Conservation (phyloP, 2,888 invertebrate genomes). For the Drosophila nr. perissopoda region DNA sequence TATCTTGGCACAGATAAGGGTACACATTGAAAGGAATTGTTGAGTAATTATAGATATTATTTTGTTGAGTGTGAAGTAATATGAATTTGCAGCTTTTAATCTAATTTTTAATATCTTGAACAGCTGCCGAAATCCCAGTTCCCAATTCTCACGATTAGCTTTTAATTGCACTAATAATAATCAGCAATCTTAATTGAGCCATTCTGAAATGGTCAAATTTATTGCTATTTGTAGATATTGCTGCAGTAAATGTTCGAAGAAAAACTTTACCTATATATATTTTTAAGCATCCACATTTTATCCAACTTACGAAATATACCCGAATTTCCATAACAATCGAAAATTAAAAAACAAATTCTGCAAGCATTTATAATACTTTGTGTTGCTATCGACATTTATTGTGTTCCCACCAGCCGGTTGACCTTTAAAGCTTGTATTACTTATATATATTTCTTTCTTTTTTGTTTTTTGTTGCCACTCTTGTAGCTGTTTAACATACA, state of each 20-base stretch:
- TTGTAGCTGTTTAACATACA: constrained; percentile 49
- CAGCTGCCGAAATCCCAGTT: background rate
- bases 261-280: background rate
- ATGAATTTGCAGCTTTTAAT: background rate
- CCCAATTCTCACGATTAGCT: background rate
- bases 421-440: constrained; percentile 78
- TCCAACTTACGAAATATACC: background rate
- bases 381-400: constrained; percentile 19
- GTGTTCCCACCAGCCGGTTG: constrained; percentile 54
- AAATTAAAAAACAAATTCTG: constrained; percentile 2
- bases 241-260: no score
- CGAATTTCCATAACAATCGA: background rate
- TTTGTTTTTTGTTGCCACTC: constrained; percentile 29
- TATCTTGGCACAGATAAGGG: no score
- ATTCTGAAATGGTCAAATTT: background rate
- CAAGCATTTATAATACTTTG: background rate
- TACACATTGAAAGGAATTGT: background rate
- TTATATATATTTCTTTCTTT: constrained; percentile 37
- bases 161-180: background rate
- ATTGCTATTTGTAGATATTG: background rate
- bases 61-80: background rate
- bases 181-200: background rate
- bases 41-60: background rate
- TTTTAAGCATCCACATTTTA: background rate
- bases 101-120: background rate